Evolutionary conservation across 2,888 invertebrate species (phyloP).

Genomic region (Ormyrus labotus): DNA sequence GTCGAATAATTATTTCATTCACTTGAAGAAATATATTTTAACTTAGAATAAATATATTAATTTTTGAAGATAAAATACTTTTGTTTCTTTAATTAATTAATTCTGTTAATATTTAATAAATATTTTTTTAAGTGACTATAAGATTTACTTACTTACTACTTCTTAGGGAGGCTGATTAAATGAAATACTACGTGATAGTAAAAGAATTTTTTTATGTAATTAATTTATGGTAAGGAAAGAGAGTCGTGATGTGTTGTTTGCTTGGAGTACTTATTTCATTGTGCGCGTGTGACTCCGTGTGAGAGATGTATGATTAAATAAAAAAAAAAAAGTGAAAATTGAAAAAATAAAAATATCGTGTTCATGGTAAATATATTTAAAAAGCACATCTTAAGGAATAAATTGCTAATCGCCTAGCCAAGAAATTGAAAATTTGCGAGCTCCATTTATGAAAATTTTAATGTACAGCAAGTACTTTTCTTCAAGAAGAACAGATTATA

Average conservation of each 20-base stretch:
- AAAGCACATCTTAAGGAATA: conserved; percentile 13
- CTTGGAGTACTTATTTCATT: conserved; percentile 71
- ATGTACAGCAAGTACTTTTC: conserved; percentile 48
- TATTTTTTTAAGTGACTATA: no score
- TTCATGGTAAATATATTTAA: conserved; percentile 11
- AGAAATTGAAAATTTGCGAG: conserved; percentile 7
- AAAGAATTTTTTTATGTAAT: conserved; percentile 73
- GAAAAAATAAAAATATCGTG: conserved; percentile 32
- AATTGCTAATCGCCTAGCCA: conserved; percentile 52
- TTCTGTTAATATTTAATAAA: no score
- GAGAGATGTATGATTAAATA: conserved; percentile 27
- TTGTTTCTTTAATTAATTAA: no score
- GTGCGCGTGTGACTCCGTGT: conserved; percentile 59
- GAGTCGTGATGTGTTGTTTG: conserved; percentile 67
- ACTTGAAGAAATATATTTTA: no score
- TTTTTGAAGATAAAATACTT: no score
- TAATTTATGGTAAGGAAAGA: conserved; percentile 72
- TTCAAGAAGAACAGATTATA: conserved; percentile 29
- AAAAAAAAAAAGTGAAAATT: conserved; percentile 41
- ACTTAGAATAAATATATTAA: no score
- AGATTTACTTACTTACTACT: neutral
- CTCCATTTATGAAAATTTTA: conserved; percentile 44
- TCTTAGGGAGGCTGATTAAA: conserved; percentile 71
- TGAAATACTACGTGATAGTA: conserved; percentile 72
- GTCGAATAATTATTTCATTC: no score